Evolutionary conservation across 2,113 vertebrate species (phyloP).

Genomic region (Nycticryphes semicollaris): DNA sequence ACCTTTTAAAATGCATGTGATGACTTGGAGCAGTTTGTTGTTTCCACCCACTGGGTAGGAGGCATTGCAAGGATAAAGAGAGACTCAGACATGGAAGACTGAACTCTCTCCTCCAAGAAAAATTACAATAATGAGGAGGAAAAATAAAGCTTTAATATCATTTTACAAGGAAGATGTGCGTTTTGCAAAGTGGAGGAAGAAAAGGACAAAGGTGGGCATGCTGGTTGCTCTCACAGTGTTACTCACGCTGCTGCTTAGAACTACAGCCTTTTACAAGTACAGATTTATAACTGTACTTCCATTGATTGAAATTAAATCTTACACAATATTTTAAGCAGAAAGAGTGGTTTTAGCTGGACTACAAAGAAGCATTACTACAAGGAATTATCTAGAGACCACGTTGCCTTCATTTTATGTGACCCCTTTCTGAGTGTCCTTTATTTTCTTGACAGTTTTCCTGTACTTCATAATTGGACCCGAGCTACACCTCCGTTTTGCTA

Average conservation of each 20-base stretch:
- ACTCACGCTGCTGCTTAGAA: background rate
- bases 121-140: fast-evolving
- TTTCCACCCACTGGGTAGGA: background rate
- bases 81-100: background rate
- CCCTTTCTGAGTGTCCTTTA: background rate
- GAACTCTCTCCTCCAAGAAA: background rate
- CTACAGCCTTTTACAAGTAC: background rate
- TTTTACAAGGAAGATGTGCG: background rate
- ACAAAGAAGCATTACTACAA: background rate
- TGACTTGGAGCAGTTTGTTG: background rate
- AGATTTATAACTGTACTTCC: background rate
- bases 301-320: background rate
- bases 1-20: background rate
- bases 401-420: background rate
- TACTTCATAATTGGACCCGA: background rate
- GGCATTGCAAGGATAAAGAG: background rate
- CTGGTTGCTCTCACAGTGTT: background rate
- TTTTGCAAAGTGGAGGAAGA: background rate
- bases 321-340: background rate
- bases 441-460: background rate
- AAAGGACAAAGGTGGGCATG: background rate
- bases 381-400: background rate
- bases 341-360: background rate
- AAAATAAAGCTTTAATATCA: background rate
- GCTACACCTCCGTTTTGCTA: background rate